Percentiles rank a stretch among this genome's conserved stretches.
These are phyloP conservation scores for Caenorhabditis tropicalis DNA, from an alignment of 1,140 invertebrate genomes.

Conservation along the genomic window DNA sequence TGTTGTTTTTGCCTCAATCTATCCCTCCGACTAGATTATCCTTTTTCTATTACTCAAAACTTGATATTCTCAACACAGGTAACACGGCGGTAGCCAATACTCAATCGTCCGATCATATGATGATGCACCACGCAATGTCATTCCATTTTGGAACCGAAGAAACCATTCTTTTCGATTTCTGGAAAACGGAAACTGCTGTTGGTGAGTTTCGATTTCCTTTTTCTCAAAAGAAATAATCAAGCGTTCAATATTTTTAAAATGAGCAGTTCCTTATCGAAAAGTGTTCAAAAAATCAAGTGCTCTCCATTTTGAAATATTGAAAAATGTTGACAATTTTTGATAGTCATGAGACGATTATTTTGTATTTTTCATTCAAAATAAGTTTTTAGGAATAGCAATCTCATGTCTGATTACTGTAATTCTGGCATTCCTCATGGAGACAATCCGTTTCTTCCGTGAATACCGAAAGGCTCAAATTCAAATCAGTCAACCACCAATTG, in stretches of 20 bases:
- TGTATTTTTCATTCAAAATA: neutral
- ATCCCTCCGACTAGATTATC: neutral
- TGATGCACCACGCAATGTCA: slow-evolving; percentile 60
- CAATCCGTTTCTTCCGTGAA: slow-evolving; percentile 64
- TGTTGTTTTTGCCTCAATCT: neutral
- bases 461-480: slow-evolving; percentile 41
- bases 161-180: slow-evolving; percentile 66
- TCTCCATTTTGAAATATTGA: neutral
- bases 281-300: neutral
- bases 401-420: slow-evolving; percentile 63
- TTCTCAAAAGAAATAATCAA: neutral
- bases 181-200: slow-evolving; percentile 60
- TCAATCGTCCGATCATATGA: slow-evolving; percentile 1
- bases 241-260: too few species aligned
- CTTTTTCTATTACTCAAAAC: neutral
- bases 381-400: slow-evolving; percentile 61
- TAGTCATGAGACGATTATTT: too few species aligned
- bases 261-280: too few species aligned
- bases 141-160: slow-evolving; percentile 69
- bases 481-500: neutral
- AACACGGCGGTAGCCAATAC: neutral
- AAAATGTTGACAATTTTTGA: neutral
- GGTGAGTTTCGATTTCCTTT: slow-evolving; percentile 58
- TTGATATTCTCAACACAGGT: neutral
- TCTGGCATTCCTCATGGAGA: slow-evolving; percentile 63